Evolutionary conservation across 2,888 invertebrate species (phyloP).

Genomic region (Oxycera nigricornis): DNA sequence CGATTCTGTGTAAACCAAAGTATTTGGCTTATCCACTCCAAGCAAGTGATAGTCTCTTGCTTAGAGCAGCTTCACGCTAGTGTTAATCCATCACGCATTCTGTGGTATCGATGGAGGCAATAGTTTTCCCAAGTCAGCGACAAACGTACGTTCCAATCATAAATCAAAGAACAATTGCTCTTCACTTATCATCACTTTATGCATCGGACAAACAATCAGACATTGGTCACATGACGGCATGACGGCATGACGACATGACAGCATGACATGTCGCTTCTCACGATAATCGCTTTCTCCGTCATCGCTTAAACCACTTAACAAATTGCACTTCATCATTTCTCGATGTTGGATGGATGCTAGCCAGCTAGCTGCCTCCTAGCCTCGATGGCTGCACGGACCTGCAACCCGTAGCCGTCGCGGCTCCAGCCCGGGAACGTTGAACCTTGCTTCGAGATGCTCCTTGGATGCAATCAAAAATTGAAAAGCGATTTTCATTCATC

Average conservation of each 20-base stretch:
- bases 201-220: conserved; percentile 31
- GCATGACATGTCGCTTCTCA: conserved; percentile 36
- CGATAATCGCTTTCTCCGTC: conserved; percentile 41
- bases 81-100: too few relatives aligned
- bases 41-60: too few relatives aligned
- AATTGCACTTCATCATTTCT: conserved; percentile 39
- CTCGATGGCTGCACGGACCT: background rate
- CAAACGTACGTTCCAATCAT: conserved; percentile 17
- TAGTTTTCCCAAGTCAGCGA: conserved; percentile 32
- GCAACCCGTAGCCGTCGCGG: background rate
- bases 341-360: conserved; percentile 32
- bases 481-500: conserved; percentile 41
- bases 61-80: too few relatives aligned
- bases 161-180: conserved; percentile 37
- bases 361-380: conserved; percentile 23
- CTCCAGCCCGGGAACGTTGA: conserved; percentile 24
- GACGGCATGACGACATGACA: too few relatives aligned
- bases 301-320: conserved; percentile 38
- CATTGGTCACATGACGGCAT: conserved; percentile 25
- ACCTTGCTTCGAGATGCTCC: conserved; percentile 18
- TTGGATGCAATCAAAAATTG: conserved; percentile 35
- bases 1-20: too few relatives aligned
- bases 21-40: too few relatives aligned
- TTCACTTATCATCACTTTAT: conserved; percentile 37
- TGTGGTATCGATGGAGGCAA: background rate